Percentiles rank a stretch among this genome's conserved stretches.
Evolutionary conservation across 2,797 vertebrate genomes (phyloP).

Genomic region (Sternarchorhynchus goeldii): DNA sequence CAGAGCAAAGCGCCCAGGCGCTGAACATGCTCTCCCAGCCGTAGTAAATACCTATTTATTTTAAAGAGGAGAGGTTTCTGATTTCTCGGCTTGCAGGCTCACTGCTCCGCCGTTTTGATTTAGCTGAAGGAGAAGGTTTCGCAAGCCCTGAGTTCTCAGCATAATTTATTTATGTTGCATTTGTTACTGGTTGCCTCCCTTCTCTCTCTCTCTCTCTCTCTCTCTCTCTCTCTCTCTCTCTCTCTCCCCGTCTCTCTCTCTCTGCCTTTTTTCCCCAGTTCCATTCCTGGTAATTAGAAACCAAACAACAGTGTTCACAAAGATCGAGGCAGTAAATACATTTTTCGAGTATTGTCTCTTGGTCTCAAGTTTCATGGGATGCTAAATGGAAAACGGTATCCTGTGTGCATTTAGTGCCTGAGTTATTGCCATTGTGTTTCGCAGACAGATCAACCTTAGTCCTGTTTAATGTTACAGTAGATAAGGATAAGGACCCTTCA

Average conservation of each 20-base stretch:
- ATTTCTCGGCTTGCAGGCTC: constrained; percentile 61
- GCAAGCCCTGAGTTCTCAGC: constrained; percentile 53
- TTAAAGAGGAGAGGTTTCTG: constrained; percentile 67
- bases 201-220: background rate
- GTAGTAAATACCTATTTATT: constrained; percentile 75
- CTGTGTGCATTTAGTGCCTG: background rate
- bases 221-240: constrained; percentile 13
- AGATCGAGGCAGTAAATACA: background rate
- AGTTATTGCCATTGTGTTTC: constrained; percentile 6
- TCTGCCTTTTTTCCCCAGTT: background rate
- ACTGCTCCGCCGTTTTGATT: constrained; percentile 67
- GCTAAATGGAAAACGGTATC: background rate
- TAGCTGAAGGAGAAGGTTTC: constrained; percentile 68
- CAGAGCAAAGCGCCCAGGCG: constrained; percentile 65
- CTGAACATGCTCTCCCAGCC: constrained; percentile 71
- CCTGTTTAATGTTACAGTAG: constrained; percentile 50
- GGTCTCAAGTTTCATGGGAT: background rate
- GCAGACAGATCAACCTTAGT: constrained; percentile 21
- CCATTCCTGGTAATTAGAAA: constrained; percentile 37
- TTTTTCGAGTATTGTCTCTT: constrained; percentile 9
- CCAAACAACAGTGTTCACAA: constrained; percentile 14
- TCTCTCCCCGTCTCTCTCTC: constrained; percentile 9
- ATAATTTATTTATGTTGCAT: constrained; percentile 61
- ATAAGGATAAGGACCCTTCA: constrained; percentile 43
- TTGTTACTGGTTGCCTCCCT: constrained; percentile 37